These are phyloP conservation scores for Drosophila merina DNA, from an alignment of 2,888 invertebrate species.

Conservation along the genomic window DNA sequence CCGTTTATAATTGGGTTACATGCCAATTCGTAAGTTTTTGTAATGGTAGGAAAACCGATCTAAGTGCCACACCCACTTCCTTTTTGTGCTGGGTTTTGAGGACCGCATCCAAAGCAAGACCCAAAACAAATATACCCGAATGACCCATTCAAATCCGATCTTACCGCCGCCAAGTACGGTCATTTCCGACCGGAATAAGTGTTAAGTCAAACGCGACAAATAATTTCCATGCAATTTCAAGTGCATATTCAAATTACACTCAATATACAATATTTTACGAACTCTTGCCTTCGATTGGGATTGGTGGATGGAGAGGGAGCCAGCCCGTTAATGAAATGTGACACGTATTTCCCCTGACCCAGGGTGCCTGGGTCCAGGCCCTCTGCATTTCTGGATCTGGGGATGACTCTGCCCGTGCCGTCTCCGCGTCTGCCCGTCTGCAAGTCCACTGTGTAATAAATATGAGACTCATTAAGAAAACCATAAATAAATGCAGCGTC, in stretches of 20 bases:
- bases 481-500: constrained; percentile 80
- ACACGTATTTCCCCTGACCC: constrained; percentile 70
- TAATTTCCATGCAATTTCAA: constrained; percentile 73
- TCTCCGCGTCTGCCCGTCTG: constrained; percentile 55
- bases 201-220: constrained; percentile 54
- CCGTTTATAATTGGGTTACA: constrained; percentile 14
- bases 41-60: constrained; percentile 26
- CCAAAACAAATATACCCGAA: constrained; percentile 42
- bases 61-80: constrained; percentile 28
- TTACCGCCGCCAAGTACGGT: constrained; percentile 34
- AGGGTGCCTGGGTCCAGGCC: constrained; percentile 38
- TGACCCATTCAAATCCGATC: constrained; percentile 36
- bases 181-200: constrained; percentile 52
- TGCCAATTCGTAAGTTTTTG: constrained; percentile 9
- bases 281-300: constrained; percentile 55
- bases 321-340: constrained; percentile 70
- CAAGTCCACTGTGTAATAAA: constrained; percentile 57
- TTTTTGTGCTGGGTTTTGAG: constrained; percentile 22
- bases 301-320: constrained; percentile 13
- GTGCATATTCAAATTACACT: constrained; percentile 75
- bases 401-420: constrained; percentile 45
- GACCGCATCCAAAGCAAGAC: constrained; percentile 46
- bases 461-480: constrained; percentile 80
- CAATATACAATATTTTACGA: constrained; percentile 28
- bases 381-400: constrained; percentile 29